Evolutionary conservation across 2,113 vertebrate genomes (phyloP).

Genomic region (Morone chrysops): DNA sequence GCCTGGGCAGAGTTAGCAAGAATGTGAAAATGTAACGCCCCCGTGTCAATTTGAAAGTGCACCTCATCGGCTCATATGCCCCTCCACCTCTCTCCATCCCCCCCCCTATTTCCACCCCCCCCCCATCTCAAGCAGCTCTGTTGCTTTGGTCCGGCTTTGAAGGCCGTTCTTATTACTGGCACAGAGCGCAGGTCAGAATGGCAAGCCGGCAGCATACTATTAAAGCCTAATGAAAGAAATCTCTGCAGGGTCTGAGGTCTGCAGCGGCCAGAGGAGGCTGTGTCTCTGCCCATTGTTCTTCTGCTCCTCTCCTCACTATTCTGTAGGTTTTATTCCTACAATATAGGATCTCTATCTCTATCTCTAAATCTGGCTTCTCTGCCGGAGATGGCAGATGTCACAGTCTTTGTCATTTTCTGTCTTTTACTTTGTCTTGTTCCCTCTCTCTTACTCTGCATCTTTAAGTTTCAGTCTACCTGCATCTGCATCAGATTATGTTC

Average conservation of each 20-base stretch:
- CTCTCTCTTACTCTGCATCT: slow-evolving; percentile 1
- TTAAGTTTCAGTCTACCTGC: not conserved
- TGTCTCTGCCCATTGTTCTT: slow-evolving; percentile 75
- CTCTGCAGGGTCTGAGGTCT: slow-evolving; percentile 80
- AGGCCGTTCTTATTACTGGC: slow-evolving; percentile 86
- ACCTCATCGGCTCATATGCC: slow-evolving; percentile 69
- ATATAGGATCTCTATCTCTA: slow-evolving; percentile 16
- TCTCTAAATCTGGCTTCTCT: slow-evolving; percentile 51
- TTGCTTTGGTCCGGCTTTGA: slow-evolving; percentile 81
- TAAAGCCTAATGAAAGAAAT: slow-evolving; percentile 85
- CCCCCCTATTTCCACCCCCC: slow-evolving; percentile 39
- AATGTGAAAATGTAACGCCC: slow-evolving; percentile 82
- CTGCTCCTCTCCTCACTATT: slow-evolving; percentile 54
- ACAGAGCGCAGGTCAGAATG: slow-evolving; percentile 83
- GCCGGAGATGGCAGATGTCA: slow-evolving; percentile 29
- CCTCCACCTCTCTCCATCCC: slow-evolving; percentile 42
- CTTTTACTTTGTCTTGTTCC: slow-evolving; percentile 16
- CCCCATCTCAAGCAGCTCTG: slow-evolving; percentile 74
- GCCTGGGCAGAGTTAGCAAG: slow-evolving; percentile 57
- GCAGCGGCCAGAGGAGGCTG: slow-evolving; percentile 72
- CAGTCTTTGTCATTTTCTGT: slow-evolving; percentile 30
- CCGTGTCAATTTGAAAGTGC: slow-evolving; percentile 81
- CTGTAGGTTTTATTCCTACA: slow-evolving; percentile 7
- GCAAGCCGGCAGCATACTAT: slow-evolving; percentile 83
- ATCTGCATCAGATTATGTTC: slow-evolving; percentile 3